These are phyloP conservation scores for Percopsis transmontana DNA, from an alignment of 2,113 vertebrate species.

Conservation along the genomic window DNA sequence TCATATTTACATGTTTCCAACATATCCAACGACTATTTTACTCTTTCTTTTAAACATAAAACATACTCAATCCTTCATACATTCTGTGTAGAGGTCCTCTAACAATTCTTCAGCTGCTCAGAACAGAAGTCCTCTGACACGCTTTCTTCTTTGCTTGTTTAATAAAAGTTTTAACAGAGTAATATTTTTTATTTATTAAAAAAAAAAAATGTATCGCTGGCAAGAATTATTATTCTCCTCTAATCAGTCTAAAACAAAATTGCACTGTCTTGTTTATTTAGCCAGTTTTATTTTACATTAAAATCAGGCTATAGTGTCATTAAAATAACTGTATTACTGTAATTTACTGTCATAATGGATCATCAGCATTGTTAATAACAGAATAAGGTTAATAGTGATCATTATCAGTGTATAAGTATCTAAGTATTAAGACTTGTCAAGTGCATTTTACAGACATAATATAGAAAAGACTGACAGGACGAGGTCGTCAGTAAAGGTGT, in stretches of 20 bases:
- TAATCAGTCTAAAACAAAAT: neutral
- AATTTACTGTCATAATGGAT: slow-evolving; percentile 59
- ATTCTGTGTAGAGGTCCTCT: too few species aligned
- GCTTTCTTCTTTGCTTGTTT: neutral
- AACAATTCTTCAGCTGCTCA: too few species aligned
- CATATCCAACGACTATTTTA: too few species aligned
- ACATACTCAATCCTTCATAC: too few species aligned
- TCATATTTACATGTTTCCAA: too few species aligned
- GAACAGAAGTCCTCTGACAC: too few species aligned
- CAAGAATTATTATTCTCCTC: too few species aligned
- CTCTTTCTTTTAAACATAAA: neutral
- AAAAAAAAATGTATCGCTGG: neutral
- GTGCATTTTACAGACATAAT: slow-evolving; percentile 60
- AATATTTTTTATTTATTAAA: neutral
- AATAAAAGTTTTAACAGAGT: neutral
- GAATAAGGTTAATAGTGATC: slow-evolving; percentile 50
- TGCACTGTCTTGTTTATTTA: slow-evolving; percentile 9
- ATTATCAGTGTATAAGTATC: slow-evolving; percentile 44
- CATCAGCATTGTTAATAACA: slow-evolving; percentile 61
- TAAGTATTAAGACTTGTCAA: slow-evolving; percentile 39
- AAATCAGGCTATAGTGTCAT: slow-evolving; percentile 65
- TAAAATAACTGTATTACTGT: slow-evolving; percentile 65
- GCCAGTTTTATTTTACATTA: slow-evolving; percentile 71
- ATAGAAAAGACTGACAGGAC: slow-evolving; percentile 42
- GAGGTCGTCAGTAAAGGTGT: slow-evolving; percentile 28